These are phyloP conservation scores for Xenentodon cancila DNA, from an alignment of 2,797 vertebrate species.

Conservation along the genomic window DNA sequence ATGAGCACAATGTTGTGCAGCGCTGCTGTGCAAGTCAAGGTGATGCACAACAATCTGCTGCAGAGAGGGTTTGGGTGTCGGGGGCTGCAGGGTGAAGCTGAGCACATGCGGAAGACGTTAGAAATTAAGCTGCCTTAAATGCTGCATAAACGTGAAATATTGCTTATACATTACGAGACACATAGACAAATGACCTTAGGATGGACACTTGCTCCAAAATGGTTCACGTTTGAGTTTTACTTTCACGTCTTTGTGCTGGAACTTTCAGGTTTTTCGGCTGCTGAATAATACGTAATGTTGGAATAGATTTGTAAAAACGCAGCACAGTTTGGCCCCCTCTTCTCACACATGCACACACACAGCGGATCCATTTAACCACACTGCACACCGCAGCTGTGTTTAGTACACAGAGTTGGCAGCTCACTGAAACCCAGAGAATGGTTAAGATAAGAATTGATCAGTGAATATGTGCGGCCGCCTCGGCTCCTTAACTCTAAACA, in stretches of 20 bases:
- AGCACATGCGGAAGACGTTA: not conserved
- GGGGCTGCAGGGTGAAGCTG: slow-evolving; percentile 22
- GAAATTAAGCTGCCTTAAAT: not conserved
- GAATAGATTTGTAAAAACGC: too few relatives aligned
- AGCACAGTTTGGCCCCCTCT: too few relatives aligned
- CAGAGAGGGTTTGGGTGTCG: slow-evolving; percentile 11
- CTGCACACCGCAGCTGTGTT: slow-evolving; percentile 53
- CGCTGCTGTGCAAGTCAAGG: slow-evolving; percentile 36
- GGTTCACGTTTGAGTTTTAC: not conserved
- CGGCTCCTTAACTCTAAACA: slow-evolving; percentile 13
- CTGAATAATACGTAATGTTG: too few relatives aligned
- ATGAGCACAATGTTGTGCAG: slow-evolving; percentile 29
- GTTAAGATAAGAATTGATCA: slow-evolving; percentile 53
- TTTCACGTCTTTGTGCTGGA: slow-evolving; percentile 1
- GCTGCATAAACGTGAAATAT: too few relatives aligned
- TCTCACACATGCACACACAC: too few relatives aligned
- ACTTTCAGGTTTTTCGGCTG: too few relatives aligned
- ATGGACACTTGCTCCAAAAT: too few relatives aligned
- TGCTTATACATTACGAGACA: too few relatives aligned
- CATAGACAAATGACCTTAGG: too few relatives aligned
- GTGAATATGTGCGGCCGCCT: slow-evolving; percentile 25
- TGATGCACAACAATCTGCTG: slow-evolving; percentile 43
- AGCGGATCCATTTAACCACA: slow-evolving; percentile 44
- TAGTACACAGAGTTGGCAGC: slow-evolving; percentile 45
- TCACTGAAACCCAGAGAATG: slow-evolving; percentile 33